phyloP scores from a whole-genome alignment of 1,140 invertebrate genomes.

The Nomia melanderi region DNA sequence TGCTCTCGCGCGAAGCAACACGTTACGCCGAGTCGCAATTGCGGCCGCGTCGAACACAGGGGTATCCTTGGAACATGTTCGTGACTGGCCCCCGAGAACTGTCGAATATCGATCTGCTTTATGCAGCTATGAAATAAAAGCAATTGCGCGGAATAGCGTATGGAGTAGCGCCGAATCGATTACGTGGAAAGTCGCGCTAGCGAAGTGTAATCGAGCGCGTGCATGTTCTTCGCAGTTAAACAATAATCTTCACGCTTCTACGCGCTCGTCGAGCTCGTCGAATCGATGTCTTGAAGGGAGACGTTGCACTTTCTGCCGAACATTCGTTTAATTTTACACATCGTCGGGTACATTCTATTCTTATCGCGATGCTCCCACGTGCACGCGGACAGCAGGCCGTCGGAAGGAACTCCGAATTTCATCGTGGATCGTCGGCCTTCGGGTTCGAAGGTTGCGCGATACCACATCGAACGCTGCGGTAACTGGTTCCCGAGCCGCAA shows the following conservation, averaged over 20 bases:
- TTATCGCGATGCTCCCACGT: background rate
- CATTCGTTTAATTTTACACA: background rate
- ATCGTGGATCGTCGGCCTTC: constrained; percentile 24
- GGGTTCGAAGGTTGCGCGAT: constrained; percentile 20
- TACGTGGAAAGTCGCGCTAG: background rate
- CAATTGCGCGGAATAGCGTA: constrained; percentile 34
- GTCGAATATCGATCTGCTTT: constrained; percentile 60
- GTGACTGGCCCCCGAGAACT: constrained; percentile 45
- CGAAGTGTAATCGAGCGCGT: background rate
- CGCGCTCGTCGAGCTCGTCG: background rate
- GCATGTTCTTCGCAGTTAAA: constrained; percentile 4
- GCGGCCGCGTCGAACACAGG: constrained; percentile 24
- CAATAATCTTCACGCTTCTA: background rate
- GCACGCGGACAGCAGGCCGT: background rate
- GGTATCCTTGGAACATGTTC: constrained; percentile 56
- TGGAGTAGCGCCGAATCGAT: constrained; percentile 34
- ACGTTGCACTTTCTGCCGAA: background rate
- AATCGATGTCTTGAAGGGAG: background rate
- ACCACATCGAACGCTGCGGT: constrained; percentile 26
- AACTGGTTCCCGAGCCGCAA: background rate
- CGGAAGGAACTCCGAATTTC: constrained; percentile 14
- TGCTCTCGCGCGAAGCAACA: background rate
- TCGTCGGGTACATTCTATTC: background rate
- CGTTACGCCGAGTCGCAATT: background rate
- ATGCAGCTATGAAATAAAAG: constrained; percentile 53